Conservation (phyloP, 2,113 vertebrate species). For the Corapipo altera region DNA sequence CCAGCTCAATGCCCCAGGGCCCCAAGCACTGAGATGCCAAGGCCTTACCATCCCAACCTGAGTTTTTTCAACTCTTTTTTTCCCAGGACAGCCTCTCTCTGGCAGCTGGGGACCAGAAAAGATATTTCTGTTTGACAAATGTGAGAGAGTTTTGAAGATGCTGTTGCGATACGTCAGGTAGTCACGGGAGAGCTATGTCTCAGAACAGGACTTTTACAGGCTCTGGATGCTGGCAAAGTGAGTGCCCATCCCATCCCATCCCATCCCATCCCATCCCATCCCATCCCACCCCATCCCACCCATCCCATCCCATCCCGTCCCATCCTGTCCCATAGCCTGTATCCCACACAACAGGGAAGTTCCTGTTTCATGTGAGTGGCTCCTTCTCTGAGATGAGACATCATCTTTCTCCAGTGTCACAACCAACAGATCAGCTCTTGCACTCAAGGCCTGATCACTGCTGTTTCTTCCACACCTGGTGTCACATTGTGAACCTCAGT, state of each 20-base stretch:
- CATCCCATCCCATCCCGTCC: neutral
- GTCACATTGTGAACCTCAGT: accelerated
- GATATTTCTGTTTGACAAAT: neutral
- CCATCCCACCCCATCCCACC: neutral
- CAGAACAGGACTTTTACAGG: neutral
- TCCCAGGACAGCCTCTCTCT: neutral
- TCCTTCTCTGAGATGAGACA: neutral
- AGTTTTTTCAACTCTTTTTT: neutral
- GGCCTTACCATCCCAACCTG: neutral
- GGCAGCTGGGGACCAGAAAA: neutral
- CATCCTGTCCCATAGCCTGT: accelerated
- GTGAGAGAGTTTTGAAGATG: neutral
- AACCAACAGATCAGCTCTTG: neutral
- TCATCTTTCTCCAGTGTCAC: neutral
- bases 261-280: too few relatives aligned
- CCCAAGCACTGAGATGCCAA: neutral
- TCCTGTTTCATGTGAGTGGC: neutral
- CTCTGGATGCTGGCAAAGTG: neutral
- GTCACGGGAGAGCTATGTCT: too few relatives aligned
- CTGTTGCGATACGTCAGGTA: neutral
- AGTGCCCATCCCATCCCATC: neutral
- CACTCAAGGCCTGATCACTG: accelerated
- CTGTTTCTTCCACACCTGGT: neutral
- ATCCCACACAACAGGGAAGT: neutral
- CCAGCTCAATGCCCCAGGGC: neutral